These are phyloP conservation scores for Phallusia fumigata DNA, from an alignment of 23 tunicate genomes.

Conservation along the genomic window DNA sequence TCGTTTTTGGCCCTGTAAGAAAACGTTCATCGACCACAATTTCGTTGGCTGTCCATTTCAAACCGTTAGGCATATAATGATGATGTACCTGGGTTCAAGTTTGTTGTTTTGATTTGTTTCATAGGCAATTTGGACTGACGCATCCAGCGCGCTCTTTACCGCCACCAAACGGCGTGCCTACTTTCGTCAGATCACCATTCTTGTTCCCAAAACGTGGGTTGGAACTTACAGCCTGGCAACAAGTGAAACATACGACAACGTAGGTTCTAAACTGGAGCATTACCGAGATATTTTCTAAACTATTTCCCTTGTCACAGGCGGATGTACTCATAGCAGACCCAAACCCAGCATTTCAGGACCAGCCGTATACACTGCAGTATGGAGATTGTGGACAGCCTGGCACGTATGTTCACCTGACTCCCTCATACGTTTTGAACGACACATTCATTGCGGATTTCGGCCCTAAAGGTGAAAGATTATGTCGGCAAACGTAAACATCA, in stretches of 20 bases:
- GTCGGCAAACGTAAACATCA: no score
- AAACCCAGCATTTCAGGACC: slow-evolving; percentile 45
- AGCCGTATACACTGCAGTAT: slow-evolving; percentile 56
- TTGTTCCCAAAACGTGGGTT: slow-evolving; percentile 49
- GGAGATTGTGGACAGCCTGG: slow-evolving; percentile 63
- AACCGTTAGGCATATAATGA: no score
- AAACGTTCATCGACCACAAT: no score
- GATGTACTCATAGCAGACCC: slow-evolving; percentile 44
- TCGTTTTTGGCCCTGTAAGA: no score
- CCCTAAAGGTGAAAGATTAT: slow-evolving; percentile 48
- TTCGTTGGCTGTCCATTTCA: no score
- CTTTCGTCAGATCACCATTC: slow-evolving; percentile 40
- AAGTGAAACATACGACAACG: slow-evolving; percentile 39
- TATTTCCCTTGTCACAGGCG: slow-evolving; percentile 21
- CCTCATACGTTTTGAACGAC: slow-evolving; percentile 37
- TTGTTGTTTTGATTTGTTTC: no score
- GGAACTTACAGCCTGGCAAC: slow-evolving; percentile 29
- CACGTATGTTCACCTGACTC: slow-evolving; percentile 58
- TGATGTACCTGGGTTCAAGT: no score
- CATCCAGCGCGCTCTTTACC: slow-evolving; percentile 29
- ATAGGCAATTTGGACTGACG: slow-evolving; percentile 45
- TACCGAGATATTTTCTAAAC: background rate
- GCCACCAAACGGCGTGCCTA: slow-evolving; percentile 51
- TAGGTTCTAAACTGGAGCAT: background rate
- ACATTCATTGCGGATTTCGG: slow-evolving; percentile 20